Evolutionary conservation across 2,888 invertebrate genomes (phyloP), one percentile per base, ranked within the genome.

Genomic region (Oxycera nigricornis): DNA sequence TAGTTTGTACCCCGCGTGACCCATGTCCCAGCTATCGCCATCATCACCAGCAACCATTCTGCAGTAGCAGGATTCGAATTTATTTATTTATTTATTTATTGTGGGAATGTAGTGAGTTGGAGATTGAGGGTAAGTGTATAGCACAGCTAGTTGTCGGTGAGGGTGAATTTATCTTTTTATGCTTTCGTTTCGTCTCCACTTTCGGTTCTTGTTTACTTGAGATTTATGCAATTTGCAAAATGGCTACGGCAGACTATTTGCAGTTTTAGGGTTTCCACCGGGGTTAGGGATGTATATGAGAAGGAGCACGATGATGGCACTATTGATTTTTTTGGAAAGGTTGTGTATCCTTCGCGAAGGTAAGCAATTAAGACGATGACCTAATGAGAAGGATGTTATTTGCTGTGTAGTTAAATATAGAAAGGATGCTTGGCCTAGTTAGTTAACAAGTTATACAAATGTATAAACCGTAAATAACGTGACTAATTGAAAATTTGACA

Each of bases 51-150:
- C 39, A 39, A 39, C 39, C 39, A 14, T 14, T 11, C 7, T 14
- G 7, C 7, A 7, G 39, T 14, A 11, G 0, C 0, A 39, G n/a
- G 17, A n/a, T 50, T 50, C 50, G 50, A 50, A 50, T n/a, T 50
- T 50, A 50, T 50, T 50, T n/a, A n/a, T n/a, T n/a, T n/a, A n/a
- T 55, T 55, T 59, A 59, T 59, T 59, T 59, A 59, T 59, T 30
- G 59, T 24, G 20, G 30, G 55, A 59, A 30, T 59, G 24, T 30
- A 28, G 59, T 59, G 59, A 59, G 30, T 28, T 59, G 14, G 59
- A 59, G n/a, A 59, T 20, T 55, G 52, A 24, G 20, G 24, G 46
- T 46, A 46, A 17, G n/a, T n/a, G 6, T 46, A 55, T 55, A 55
- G 55, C 6, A 55, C n/a, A 46, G 59, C 30, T 59, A 26, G 59